These are phyloP conservation scores for Melanotaenia parkinsoni DNA, from an alignment of 2,797 vertebrate genomes.

Conservation along the genomic window DNA sequence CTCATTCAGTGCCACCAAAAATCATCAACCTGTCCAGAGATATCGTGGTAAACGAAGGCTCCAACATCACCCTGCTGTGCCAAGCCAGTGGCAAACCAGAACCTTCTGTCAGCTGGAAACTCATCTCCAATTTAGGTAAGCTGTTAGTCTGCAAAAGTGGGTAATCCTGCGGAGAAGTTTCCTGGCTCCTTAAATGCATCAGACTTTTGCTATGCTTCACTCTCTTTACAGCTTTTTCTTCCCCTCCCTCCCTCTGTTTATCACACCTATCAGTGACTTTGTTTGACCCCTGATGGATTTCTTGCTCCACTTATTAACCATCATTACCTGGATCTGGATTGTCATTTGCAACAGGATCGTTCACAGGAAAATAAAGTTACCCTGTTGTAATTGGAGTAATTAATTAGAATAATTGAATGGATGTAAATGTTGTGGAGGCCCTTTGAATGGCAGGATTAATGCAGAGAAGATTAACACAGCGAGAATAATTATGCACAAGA, in stretches of 20 bases:
- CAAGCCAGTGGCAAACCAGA: constrained; percentile 85
- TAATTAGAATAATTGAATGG: constrained; percentile 71
- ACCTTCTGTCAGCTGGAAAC: constrained; percentile 82
- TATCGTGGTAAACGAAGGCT: constrained; percentile 83
- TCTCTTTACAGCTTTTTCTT: neutral
- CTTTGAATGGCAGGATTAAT: constrained; percentile 64
- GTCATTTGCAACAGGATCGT: constrained; percentile 63
- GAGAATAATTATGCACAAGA: constrained; percentile 19
- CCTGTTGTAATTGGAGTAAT: constrained; percentile 71
- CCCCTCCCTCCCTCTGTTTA: constrained; percentile 25
- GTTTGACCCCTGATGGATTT: constrained; percentile 59
- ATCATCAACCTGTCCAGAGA: constrained; percentile 82
- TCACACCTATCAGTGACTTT: constrained; percentile 54
- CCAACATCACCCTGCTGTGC: constrained; percentile 84
- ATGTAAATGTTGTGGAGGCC: constrained; percentile 66
- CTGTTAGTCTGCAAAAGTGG: neutral
- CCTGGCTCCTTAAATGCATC: neutral
- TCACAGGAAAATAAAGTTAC: constrained; percentile 63
- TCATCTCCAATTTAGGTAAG: constrained; percentile 79
- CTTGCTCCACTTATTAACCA: constrained; percentile 49
- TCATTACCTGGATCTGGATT: constrained; percentile 70
- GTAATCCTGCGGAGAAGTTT: neutral
- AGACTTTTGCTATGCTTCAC: neutral
- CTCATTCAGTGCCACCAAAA: constrained; percentile 81
- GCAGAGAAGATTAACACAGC: constrained; percentile 35